Base-by-base conservation (phyloP, 2,888 invertebrate species). In the Apamea monoglypha region DNA sequence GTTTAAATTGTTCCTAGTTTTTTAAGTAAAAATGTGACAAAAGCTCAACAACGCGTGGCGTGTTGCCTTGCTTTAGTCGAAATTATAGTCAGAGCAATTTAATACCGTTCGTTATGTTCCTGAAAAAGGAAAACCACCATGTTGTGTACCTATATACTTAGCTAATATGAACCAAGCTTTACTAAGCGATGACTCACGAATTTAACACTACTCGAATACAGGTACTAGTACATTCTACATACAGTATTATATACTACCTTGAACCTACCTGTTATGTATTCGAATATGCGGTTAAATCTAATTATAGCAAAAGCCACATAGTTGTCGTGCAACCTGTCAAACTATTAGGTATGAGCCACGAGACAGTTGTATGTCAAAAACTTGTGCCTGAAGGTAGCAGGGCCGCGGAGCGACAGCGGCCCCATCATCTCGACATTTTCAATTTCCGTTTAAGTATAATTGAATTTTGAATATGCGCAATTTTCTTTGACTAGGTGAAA, bases 381-480 rank as follows among this genome's bases (percentile, higher is more conserved):
- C 82, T 85, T 82, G 14, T 67, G 72, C 73, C 64, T 76, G 74
- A 83, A 69, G 69, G 81, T 87, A 89, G 87, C 89, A 87, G 85
- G 89, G 84, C 90, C 92, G 77, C 71, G 90, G 88, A 90, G 84
- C 82, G 86, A 82, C 84, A 86, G 84, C 88, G 74, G 88, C 76
- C 90, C 90, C 91, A 91, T 92, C 91, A 91, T 90, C 91, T 91
- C 89, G 91, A 92, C 93, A 91, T 94, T 94, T 95, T 93, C 94
- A 95, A 95, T 95, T 95, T 95, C 95, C 94, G 93, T 92, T 94
- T 91, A 92, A 92, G 90, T 92, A 92, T 95, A 94, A 95, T 95
- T 95, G 94, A 94, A 95, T 93, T 90, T 93, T 89, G 89, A 92
- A 92, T 90, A 90, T 88, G 85, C 83, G 81, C 87, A 80, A 88